Evolutionary conservation across 1,140 invertebrate genomes (phyloP).

Genomic region (Spodoptera litura): DNA sequence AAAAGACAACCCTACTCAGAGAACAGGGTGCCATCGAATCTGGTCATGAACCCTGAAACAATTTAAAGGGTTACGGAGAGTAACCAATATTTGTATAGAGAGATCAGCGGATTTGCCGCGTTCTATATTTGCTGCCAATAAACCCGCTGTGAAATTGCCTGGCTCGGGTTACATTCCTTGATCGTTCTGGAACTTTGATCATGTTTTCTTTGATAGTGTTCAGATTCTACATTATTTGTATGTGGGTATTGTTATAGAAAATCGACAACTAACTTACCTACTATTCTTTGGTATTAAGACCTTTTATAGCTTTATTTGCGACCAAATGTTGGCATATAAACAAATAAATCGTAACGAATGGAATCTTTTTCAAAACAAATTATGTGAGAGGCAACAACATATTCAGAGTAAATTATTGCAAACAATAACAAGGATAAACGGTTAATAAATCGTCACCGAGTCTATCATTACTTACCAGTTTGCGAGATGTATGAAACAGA

Average conservation of each 20-base stretch:
- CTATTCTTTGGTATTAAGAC: too few species aligned
- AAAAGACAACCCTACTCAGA: slow-evolving; percentile 19
- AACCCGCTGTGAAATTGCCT: slow-evolving; percentile 19
- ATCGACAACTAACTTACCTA: too few species aligned
- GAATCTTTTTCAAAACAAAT: too few species aligned
- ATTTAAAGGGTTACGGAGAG: slow-evolving; percentile 18
- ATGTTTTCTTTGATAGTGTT: not conserved
- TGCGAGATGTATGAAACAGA: slow-evolving; percentile 1
- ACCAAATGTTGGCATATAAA: too few species aligned
- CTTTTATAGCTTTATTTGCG: too few species aligned
- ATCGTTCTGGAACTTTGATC: not conserved
- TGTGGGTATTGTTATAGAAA: not conserved
- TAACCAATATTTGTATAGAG: slow-evolving; percentile 30
- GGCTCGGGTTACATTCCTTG: not conserved
- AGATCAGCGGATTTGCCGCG: slow-evolving; percentile 20
- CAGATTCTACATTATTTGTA: not conserved
- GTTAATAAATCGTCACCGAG: not conserved
- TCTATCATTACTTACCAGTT: slow-evolving; percentile 7
- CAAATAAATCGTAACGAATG: too few species aligned
- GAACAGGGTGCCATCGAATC: not conserved
- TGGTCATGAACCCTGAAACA: slow-evolving; percentile 6
- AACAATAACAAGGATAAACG: slow-evolving; percentile 7
- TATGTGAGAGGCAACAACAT: not conserved
- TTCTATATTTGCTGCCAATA: slow-evolving; percentile 35
- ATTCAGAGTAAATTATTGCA: not conserved